A percentile compares a stretch with the other conserved stretches of the same genome.
phyloP scores from a whole-genome alignment of 2,113 vertebrate genomes.

The Anseranas semipalmata region DNA sequence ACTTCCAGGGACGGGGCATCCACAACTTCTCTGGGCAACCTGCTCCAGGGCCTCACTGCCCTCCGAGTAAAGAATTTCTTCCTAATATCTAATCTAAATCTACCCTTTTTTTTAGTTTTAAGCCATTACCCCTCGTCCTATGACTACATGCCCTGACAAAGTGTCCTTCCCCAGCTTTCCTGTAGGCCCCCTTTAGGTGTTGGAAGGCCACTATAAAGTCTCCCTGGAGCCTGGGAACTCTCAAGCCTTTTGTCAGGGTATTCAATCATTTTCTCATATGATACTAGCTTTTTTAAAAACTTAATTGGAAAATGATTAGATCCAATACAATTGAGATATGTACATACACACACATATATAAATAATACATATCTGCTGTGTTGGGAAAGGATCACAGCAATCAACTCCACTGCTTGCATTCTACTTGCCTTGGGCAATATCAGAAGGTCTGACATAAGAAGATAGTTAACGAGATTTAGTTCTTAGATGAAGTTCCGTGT shows the following conservation, averaged over 20 bases:
- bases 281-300: slow-evolving; percentile 46
- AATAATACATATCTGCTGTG: background rate
- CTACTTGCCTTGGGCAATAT: background rate
- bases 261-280: slow-evolving; percentile 57
- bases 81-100: background rate
- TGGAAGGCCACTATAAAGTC: background rate
- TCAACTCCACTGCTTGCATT: background rate
- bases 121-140: background rate
- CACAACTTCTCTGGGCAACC: background rate
- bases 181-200: background rate
- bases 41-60: background rate
- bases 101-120: background rate
- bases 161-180: background rate
- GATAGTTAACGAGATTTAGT: background rate
- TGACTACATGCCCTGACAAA: background rate
- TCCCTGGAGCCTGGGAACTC: background rate
- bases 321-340: background rate
- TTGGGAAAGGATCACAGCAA: background rate
- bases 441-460: background rate
- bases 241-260: slow-evolving; percentile 48
- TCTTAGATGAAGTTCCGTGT: background rate
- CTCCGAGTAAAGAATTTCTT: background rate
- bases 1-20: background rate
- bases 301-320: background rate
- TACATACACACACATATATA: background rate